These are phyloP conservation scores for Bufo bufo DNA, from an alignment of 2,113 vertebrate genomes.

Conservation along the genomic window DNA sequence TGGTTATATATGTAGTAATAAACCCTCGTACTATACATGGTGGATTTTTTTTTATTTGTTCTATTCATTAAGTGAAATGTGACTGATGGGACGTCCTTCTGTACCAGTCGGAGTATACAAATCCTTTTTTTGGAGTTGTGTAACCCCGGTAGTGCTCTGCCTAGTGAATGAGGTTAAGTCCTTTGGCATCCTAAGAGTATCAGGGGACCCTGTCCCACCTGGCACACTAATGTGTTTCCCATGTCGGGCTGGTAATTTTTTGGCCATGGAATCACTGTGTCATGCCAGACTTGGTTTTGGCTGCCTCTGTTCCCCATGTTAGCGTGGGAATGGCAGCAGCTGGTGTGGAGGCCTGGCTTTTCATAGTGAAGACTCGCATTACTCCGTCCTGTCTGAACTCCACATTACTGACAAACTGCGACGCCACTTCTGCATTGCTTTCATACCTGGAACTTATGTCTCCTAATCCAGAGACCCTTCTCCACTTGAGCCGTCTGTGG, in stretches of 20 bases:
- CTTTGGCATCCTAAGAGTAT: not conserved
- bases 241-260: conserved; percentile 55
- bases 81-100: too few relatives aligned
- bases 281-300: conserved; percentile 51
- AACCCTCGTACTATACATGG: too few relatives aligned
- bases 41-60: too few relatives aligned
- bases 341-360: conserved; percentile 49
- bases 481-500: not conserved
- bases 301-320: conserved; percentile 23
- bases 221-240: conserved; percentile 46
- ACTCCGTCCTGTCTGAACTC: conserved; percentile 2
- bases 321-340: conserved; percentile 58
- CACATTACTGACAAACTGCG: not conserved
- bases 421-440: conserved; percentile 21
- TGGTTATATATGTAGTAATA: too few relatives aligned
- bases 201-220: conserved; percentile 33
- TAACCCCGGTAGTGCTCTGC: not conserved
- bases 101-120: too few relatives aligned
- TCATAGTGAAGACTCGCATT: not conserved
- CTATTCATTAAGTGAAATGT: too few relatives aligned
- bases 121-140: not conserved
- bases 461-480: not conserved
- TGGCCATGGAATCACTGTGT: conserved; percentile 23
- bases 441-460: not conserved
- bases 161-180: not conserved